Evolutionary conservation across 1,140 invertebrate species (phyloP), one percentile per base, ranked within the genome.

Genomic region (Drosophila repleta): DNA sequence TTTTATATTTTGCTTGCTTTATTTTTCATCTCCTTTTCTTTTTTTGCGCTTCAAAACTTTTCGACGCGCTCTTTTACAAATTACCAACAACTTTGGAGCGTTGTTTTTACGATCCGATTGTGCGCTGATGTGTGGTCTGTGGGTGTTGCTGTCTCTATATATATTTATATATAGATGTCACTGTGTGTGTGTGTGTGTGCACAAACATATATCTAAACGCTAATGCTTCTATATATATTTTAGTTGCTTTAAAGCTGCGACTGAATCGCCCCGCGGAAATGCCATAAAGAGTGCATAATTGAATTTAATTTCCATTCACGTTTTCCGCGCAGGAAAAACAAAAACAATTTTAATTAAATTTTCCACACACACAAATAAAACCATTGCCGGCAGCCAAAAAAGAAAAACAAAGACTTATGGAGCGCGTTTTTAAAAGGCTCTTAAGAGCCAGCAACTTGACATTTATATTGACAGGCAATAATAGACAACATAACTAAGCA

Each of bases 61-160:
- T 91, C 90, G 90, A 81, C 85, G 84, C 89, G 79, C 81, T 90
- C 90, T 91, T 91, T 91, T 90, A 90, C 90, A 90, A 91, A 91
- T 90, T 91, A 91, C 90, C 89, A 90, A 90, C 90, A 91, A 91
- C 76, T 91, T 89, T 89, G 20, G 20, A 80, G 70, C 75, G 66
- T 49, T 55, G 55, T 90, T 90, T 90, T 87, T 85, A 87, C 65
- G 74, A 87, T 71, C 83, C 37, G 55, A 81, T 79, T 72, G 63
- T 75, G 71, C 77, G 69, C 74, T 80, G 76, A 71, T 58, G 77
- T 58, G 74, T 56, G 45, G 20, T 53, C 29, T 55, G 39, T 53
- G 43, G 45, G 32, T 58, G 32, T 15, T 17, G 18, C 3, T 13
- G 10, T 6, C 0, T 64, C 11, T 11, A 17, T 61, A 17, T 21